phyloP scores from a whole-genome alignment of 2,797 vertebrate genomes.

The Acanthornis magna region DNA sequence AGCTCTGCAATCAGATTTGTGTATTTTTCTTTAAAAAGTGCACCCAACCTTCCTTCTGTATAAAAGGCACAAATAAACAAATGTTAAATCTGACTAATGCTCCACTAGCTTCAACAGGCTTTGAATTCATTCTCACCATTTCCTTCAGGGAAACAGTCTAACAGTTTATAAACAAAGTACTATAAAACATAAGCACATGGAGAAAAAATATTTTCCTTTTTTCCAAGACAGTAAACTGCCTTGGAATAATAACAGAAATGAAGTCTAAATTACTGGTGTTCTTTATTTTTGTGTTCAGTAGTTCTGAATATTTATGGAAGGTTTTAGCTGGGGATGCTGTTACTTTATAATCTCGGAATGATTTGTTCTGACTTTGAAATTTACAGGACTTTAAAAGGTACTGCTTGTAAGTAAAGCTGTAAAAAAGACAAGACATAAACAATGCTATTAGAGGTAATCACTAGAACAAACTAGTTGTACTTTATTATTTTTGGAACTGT shows the following conservation, averaged over 20 bases:
- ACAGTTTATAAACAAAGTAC: slow-evolving; percentile 24
- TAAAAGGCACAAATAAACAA: slow-evolving; percentile 42
- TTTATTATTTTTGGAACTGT: neutral
- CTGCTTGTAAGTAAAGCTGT: neutral
- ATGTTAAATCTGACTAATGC: slow-evolving; percentile 29
- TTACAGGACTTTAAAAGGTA: neutral
- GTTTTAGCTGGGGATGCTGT: neutral
- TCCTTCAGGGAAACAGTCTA: neutral
- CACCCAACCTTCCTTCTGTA: neutral
- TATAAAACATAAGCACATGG: slow-evolving; percentile 15
- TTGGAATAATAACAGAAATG: slow-evolving; percentile 14
- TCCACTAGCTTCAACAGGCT: neutral
- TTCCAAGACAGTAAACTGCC: neutral
- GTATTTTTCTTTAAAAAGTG: neutral
- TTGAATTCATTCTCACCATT: slow-evolving; percentile 18
- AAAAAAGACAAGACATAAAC: neutral
- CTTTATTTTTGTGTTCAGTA: neutral
- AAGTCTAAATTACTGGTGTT: neutral
- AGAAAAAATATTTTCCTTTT: neutral
- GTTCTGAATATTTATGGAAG: neutral
- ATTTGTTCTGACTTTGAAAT: neutral
- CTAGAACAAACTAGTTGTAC: neutral
- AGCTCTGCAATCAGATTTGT: neutral
- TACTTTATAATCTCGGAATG: neutral
- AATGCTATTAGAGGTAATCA: neutral